Conservation (phyloP, 2,888 invertebrate genomes). For the Caenorhabditis afra region DNA sequence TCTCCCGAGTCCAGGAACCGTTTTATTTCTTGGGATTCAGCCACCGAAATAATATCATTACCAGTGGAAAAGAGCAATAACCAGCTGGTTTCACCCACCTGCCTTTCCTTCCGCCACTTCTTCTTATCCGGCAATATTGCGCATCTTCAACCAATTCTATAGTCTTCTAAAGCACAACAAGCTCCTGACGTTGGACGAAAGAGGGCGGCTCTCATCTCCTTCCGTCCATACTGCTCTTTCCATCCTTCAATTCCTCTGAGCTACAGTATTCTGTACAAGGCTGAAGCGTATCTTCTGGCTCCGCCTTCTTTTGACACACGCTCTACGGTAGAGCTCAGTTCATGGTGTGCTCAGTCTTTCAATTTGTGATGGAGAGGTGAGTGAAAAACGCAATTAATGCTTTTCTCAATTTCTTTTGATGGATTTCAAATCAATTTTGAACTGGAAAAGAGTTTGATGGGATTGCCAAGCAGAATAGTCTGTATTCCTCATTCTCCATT, state of each 20-base stretch:
- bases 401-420: too few species aligned
- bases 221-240: slow-evolving; percentile 10
- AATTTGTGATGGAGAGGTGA: slow-evolving; percentile 41
- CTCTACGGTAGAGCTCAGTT: slow-evolving; percentile 22
- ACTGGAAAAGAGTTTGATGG: too few species aligned
- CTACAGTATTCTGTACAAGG: slow-evolving; percentile 41
- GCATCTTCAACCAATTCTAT: slow-evolving; percentile 49
- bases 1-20: too few species aligned
- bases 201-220: slow-evolving; percentile 38
- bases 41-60: too few species aligned
- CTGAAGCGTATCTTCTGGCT: slow-evolving; percentile 13
- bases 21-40: too few species aligned
- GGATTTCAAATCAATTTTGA: too few species aligned
- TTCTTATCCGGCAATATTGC: slow-evolving; percentile 38
- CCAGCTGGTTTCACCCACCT: slow-evolving; percentile 31
- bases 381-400: slow-evolving; percentile 25
- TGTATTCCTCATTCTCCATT: too few species aligned
- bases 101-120: slow-evolving; percentile 41
- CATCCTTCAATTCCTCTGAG: not conserved
- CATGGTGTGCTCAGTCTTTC: slow-evolving; percentile 33
- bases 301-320: slow-evolving; percentile 36
- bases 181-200: slow-evolving; percentile 1
- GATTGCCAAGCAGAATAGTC: too few species aligned
- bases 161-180: slow-evolving; percentile 31
- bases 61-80: not conserved